A percentile compares a stretch with the other conserved stretches of the same genome.
Evolutionary conservation across 1,140 invertebrate genomes (phyloP).

Genomic region (Apolygus lucorum): DNA sequence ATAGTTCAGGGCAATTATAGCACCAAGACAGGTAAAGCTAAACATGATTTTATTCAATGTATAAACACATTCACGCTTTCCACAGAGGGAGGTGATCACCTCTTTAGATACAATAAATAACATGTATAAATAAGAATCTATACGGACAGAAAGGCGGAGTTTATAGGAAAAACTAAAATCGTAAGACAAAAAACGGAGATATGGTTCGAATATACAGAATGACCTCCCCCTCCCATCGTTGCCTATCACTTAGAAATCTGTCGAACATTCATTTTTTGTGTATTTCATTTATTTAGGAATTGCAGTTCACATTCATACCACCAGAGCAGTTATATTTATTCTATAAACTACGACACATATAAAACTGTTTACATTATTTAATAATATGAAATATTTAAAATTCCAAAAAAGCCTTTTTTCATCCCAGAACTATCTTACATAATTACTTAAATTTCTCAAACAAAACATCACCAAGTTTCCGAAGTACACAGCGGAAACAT

Average conservation of each 20-base stretch:
- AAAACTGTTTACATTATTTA: constrained; percentile 10
- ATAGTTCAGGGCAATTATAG: no score
- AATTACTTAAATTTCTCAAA: constrained; percentile 8
- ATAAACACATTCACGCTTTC: constrained; percentile 8
- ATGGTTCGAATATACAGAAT: no score
- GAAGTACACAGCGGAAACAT: neutral
- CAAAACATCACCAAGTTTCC: constrained; percentile 12
- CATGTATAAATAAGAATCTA: constrained; percentile 11
- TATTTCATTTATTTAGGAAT: neutral
- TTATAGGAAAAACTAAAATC: no score
- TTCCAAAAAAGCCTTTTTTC: constrained; percentile 2
- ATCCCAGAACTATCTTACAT: constrained; percentile 15
- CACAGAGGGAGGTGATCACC: neutral
- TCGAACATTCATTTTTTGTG: no score
- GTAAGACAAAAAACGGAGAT: no score
- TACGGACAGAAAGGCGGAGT: no score
- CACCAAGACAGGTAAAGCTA: no score
- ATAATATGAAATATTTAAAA: neutral
- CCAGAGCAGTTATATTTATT: neutral
- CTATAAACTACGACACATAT: constrained; percentile 16
- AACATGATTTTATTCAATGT: constrained; percentile 7
- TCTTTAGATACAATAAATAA: neutral
- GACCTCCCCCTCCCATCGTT: no score
- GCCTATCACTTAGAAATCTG: no score
- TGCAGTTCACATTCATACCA: neutral